phyloP scores from a whole-genome alignment of 53 echinoderm and acorn worm genomes.

The Holothuria scabra region DNA sequence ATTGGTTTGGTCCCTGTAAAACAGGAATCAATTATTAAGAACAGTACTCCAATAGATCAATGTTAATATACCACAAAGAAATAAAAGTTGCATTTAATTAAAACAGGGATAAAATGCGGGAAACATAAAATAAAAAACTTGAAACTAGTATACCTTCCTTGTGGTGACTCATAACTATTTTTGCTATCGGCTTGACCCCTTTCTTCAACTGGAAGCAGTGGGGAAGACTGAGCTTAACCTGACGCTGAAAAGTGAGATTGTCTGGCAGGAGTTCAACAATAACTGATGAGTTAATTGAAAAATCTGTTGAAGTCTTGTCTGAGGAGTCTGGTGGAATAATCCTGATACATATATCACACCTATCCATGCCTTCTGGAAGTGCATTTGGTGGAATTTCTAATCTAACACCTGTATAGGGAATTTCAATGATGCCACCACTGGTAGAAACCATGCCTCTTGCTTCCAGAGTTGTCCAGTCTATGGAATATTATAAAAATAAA shows the following conservation, averaged over 20 bases:
- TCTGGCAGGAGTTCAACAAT: constrained; percentile 3
- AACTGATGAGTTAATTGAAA: constrained; percentile 7
- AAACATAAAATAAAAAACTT: too few species aligned
- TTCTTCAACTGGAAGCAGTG: constrained; percentile 28
- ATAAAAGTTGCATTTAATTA: too few species aligned
- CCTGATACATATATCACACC: neutral
- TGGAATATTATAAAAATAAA: too few species aligned
- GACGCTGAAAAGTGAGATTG: neutral
- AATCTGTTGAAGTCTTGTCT: neutral
- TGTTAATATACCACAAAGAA: too few species aligned
- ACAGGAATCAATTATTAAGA: neutral
- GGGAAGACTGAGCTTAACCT: neutral
- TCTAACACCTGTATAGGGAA: too few species aligned
- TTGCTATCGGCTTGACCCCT: neutral
- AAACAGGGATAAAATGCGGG: too few species aligned
- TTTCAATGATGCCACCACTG: too few species aligned
- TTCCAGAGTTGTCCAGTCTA: too few species aligned
- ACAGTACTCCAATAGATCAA: too few species aligned
- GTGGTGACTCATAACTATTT: neutral
- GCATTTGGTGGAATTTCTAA: too few species aligned
- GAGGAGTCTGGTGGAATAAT: neutral
- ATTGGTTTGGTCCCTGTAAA: neutral
- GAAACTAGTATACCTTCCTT: neutral
- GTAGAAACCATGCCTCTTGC: too few species aligned
- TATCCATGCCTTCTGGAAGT: neutral